Percentiles rank a stretch among this genome's conserved stretches.
phyloP scores from a whole-genome alignment of 2,797 vertebrate species.

The Coendou prehensilis region DNA sequence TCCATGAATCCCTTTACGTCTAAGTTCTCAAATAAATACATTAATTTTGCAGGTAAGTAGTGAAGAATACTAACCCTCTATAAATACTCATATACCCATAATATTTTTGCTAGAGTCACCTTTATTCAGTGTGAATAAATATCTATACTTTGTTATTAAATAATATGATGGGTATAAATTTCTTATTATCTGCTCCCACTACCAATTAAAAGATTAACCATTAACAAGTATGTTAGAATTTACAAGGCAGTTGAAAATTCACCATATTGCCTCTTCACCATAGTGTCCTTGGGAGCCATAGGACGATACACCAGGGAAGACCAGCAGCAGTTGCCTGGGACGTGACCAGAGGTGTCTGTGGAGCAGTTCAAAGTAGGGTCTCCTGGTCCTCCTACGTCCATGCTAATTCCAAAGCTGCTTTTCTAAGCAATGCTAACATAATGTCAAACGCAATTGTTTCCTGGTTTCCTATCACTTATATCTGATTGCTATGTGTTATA shows the following conservation, averaged over 20 bases:
- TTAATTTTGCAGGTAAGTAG: not conserved
- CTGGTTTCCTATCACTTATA: not conserved
- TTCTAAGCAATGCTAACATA: not conserved
- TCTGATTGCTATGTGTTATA: constrained; percentile 17
- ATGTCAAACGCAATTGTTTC: not conserved
- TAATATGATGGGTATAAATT: not conserved
- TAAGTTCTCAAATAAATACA: not conserved
- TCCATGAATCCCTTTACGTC: not conserved
- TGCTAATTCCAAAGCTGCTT: not conserved
- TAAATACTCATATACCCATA: not conserved
- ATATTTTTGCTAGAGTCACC: not conserved
- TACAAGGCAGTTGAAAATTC: not conserved
- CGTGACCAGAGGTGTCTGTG: not conserved
- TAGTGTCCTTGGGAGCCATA: not conserved
- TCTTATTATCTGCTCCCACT: not conserved
- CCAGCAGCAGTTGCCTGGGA: not conserved
- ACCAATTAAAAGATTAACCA: not conserved
- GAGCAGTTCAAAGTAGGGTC: not conserved
- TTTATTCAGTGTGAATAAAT: constrained; percentile 25
- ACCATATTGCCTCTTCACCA: not conserved
- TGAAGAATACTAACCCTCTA: not conserved
- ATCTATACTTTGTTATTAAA: constrained; percentile 40
- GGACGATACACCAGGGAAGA: not conserved
- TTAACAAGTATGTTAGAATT: constrained; percentile 25
- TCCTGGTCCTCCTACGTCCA: not conserved